Evolutionary conservation across 2,113 vertebrate genomes (phyloP).

Genomic region (Eurypyga helias): DNA sequence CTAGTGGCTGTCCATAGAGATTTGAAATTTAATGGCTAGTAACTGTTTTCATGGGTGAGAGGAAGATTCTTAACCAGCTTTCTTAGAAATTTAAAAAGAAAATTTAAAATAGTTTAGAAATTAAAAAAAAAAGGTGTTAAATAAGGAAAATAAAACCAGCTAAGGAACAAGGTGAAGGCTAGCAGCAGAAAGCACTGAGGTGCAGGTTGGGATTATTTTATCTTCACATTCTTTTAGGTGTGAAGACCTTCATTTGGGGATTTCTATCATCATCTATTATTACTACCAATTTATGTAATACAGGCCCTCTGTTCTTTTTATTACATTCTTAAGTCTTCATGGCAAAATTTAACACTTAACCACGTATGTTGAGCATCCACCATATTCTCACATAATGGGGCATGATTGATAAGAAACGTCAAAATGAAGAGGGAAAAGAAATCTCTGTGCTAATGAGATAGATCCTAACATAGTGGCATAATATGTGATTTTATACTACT

Average conservation of each 20-base stretch:
- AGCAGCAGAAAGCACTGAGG: neutral
- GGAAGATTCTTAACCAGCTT: neutral
- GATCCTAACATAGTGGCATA: neutral
- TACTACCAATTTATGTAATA: neutral
- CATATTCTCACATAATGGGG: neutral
- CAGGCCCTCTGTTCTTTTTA: neutral
- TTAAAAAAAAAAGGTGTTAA: neutral
- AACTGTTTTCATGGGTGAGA: neutral
- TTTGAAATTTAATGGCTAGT: neutral
- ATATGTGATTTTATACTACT: neutral
- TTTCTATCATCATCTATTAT: neutral
- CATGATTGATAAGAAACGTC: neutral
- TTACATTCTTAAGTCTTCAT: neutral
- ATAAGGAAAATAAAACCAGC: neutral
- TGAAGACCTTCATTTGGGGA: neutral
- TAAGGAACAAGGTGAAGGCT: neutral
- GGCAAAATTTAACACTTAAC: neutral
- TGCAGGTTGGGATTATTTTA: neutral
- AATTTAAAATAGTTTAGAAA: neutral
- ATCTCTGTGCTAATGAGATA: neutral
- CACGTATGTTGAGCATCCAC: neutral
- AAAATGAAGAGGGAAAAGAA: neutral
- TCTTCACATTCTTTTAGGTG: neutral
- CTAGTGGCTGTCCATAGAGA: neutral
- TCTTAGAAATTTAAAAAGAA: neutral